Conservation (phyloP, 2,113 vertebrate genomes). For the Carlito syrichta region DNA sequence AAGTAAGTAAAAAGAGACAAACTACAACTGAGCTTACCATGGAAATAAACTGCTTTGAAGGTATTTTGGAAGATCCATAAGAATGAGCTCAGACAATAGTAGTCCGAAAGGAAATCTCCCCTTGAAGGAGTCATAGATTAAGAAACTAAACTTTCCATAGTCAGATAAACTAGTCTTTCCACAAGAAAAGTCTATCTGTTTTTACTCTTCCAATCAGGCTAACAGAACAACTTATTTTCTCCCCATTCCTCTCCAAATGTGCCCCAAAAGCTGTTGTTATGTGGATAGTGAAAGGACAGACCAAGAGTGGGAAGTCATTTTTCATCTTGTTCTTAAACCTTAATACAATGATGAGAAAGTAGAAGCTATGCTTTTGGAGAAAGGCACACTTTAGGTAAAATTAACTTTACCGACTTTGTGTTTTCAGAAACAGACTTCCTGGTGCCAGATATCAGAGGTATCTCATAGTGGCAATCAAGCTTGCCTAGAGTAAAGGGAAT, state of each 20-base stretch:
- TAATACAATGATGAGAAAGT: too few relatives aligned
- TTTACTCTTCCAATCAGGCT: not conserved
- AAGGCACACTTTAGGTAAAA: too few relatives aligned
- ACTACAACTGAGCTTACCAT: not conserved
- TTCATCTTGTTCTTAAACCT: too few relatives aligned
- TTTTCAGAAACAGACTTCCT: too few relatives aligned
- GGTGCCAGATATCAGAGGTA: too few relatives aligned
- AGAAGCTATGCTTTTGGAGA: too few relatives aligned
- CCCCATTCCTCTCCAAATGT: not conserved
- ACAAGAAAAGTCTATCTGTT: not conserved
- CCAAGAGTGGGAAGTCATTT: too few relatives aligned
- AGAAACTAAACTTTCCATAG: not conserved
- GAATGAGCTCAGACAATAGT: slow-evolving; percentile 7
- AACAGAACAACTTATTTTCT: not conserved
- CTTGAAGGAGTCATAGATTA: not conserved
- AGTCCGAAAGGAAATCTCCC: slow-evolving; percentile 11
- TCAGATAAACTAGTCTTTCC: not conserved
- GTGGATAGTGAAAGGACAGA: too few relatives aligned
- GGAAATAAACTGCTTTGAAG: not conserved
- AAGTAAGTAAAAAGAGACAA: slow-evolving; percentile 32
- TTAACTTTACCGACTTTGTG: too few relatives aligned
- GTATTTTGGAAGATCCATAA: slow-evolving; percentile 9
- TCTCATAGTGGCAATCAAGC: too few relatives aligned
- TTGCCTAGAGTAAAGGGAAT: too few relatives aligned
- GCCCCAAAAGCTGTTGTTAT: not conserved